Conservation (phyloP, 64 coral and sea anemone species). For the Exaiptasia diaphana region DNA sequence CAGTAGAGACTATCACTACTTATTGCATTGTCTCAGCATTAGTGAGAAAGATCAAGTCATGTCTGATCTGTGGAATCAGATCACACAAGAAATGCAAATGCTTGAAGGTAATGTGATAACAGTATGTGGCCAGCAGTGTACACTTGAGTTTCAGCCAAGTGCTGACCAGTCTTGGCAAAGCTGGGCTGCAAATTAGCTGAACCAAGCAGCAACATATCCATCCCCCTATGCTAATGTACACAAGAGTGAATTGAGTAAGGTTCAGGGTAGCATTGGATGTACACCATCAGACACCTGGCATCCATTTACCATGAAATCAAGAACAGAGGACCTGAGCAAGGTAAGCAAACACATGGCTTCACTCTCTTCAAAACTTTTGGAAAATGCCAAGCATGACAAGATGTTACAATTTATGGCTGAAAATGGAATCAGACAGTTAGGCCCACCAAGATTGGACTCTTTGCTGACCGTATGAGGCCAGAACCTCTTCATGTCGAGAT, state of each 20-base stretch:
- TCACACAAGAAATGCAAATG: not conserved
- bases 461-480: conserved; percentile 41
- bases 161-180: conserved; percentile 39
- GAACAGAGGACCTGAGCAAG: not conserved
- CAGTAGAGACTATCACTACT: conserved; percentile 23
- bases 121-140: not conserved
- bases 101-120: not conserved
- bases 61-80: not conserved
- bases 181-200: conserved; percentile 27
- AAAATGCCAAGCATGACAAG: not conserved
- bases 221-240: conserved; percentile 50
- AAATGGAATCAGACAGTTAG: conserved; percentile 30
- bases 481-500: conserved; percentile 49
- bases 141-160: conserved; percentile 23
- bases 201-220: conserved; percentile 5
- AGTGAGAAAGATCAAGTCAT: not conserved
- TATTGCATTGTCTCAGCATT: conserved; percentile 4
- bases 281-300: not conserved
- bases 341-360: not conserved
- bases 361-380: not conserved
- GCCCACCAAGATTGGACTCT: not conserved
- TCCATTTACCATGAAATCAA: not conserved
- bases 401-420: conserved; percentile 18
- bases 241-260: not conserved
- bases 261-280: conserved; percentile 25